Base-by-base conservation (phyloP, 2,888 invertebrate genomes). In the Cyrtodaria siliqua region DNA sequence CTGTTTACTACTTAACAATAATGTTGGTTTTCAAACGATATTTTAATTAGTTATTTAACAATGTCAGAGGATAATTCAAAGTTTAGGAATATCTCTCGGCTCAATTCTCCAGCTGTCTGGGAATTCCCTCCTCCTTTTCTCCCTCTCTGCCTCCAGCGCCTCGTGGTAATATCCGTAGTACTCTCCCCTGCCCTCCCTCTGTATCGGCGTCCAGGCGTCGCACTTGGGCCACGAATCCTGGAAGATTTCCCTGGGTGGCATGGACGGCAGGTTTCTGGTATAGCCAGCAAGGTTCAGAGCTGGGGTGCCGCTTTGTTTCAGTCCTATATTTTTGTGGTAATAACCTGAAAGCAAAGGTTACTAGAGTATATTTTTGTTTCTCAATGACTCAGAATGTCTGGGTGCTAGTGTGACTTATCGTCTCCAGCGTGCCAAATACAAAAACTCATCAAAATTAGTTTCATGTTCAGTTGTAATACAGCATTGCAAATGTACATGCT, bases 161-260 rank as follows among this genome's bases (percentile, higher is more conserved):
- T 90, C 89, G 56, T 90, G 90, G 62, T 90, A 90, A 53, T 89
- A 89, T 2, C 89, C 89, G 60, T 90, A 90, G 61, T 89, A 90
- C 20, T 89, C 87, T 20, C 88, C 88, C 4, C 87, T 68, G 8
- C 87, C 86, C 29, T 83, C 83, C 14, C 88, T 71, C 61, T 84
- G 81, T 16, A 85, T 83, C 6, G 87, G 87, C 12, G 85, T 81
- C 81, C 86, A 87, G 26, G 84, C 80, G 56, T 89, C 88, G 38
- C 83, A 67, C 72, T 86, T 88, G 18, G 87, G 87, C 87, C 87
- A 89, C 8, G 87, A 76, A 50, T 84, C 68, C 40, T 86, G 81
- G 78, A 87, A 88, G 18, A 89, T 73, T 29, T 87, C 87, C 59
- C 83, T 73, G 1, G 86, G 83, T 8, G 90, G 90, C 85, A 88